Evolutionary conservation across 2,888 invertebrate genomes (phyloP), one percentile per base, ranked within the genome.

Genomic region (Diarsia dahlii): DNA sequence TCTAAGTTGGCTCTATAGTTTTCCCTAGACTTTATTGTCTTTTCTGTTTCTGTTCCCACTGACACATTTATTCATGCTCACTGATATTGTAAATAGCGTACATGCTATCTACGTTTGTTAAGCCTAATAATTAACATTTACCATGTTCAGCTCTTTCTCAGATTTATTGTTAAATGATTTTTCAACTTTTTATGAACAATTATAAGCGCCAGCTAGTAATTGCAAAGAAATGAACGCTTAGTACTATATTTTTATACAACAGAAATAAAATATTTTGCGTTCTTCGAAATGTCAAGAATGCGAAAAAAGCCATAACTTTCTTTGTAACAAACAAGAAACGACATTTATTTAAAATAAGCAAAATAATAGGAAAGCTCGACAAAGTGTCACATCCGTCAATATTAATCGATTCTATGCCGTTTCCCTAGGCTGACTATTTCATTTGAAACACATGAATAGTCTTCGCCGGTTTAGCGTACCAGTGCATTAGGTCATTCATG

Each of bases 401-500:
- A 70, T 71, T 85, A 70, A 56, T 64, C n/a, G 81, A 80, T 18
- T 88, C 88, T 87, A 64, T 84, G 82, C 5, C 79, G 68, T 80
- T 82, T 88, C 81, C 85, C 71, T 78, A 74, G 71, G 71, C 73
- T 71, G 80, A 20, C 74, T 81, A 82, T 86, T 84, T 84, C 68
- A 71, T 79, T 76, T 70, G 66, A 71, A 83, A 84, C 83, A 81
- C 78, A 87, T 81, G 82, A 88, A 85, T 87, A 87, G 84, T 87
- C 84, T 83, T 85, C 71, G 75, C 76, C 67, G 76, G 84, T 88
- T 76, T 88, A 89, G 89, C 87, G 89, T 85, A 87, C 84, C 87
- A 91, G 90, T 92, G 91, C 92, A 92, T 92, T 93, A 93, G 93
- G 92, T 93, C 92, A 93, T 91, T 89, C 81, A 82, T 86, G 85